Percentiles rank a stretch among this genome's conserved stretches.
Conservation (phyloP, 2,888 invertebrate genomes). For the Cataglyphis albicans region DNA sequence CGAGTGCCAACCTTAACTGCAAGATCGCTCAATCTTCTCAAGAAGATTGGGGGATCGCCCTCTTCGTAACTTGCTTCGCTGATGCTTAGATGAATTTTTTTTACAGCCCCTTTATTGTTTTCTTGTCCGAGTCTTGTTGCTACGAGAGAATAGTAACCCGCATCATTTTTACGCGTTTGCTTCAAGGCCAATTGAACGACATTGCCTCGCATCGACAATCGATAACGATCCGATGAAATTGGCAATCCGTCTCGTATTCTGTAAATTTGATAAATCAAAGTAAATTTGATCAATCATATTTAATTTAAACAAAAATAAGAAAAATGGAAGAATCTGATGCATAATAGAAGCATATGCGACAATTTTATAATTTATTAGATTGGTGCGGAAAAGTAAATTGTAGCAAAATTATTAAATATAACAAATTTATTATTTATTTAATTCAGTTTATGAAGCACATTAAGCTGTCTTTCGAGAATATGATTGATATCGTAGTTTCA, state of each 20-base stretch:
- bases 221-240: conserved; percentile 90
- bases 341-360: not conserved
- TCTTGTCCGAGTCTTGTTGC: conserved; percentile 89
- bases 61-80: conserved; percentile 84
- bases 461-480: conserved; percentile 59
- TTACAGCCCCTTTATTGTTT: conserved; percentile 88
- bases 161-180: conserved; percentile 84
- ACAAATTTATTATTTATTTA: not conserved
- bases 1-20: conserved; percentile 96
- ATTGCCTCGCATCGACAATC: conserved; percentile 88
- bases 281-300: no score
- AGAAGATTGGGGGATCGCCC: conserved; percentile 93
- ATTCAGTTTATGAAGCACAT: not conserved
- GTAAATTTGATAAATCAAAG: conserved; percentile 23
- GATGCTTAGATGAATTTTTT: conserved; percentile 80
- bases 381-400: not conserved
- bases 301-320: conserved; percentile 24
- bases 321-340: conserved; percentile 24
- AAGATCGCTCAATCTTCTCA: conserved; percentile 94
- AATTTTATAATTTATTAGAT: conserved; percentile 63
- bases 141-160: conserved; percentile 88
- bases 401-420: not conserved
- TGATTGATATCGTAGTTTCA: conserved; percentile 65
- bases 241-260: conserved; percentile 85
- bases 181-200: conserved; percentile 88